These are phyloP conservation scores for Dendrocopos noguchii DNA, from an alignment of 2,113 vertebrate species.

Conservation along the genomic window DNA sequence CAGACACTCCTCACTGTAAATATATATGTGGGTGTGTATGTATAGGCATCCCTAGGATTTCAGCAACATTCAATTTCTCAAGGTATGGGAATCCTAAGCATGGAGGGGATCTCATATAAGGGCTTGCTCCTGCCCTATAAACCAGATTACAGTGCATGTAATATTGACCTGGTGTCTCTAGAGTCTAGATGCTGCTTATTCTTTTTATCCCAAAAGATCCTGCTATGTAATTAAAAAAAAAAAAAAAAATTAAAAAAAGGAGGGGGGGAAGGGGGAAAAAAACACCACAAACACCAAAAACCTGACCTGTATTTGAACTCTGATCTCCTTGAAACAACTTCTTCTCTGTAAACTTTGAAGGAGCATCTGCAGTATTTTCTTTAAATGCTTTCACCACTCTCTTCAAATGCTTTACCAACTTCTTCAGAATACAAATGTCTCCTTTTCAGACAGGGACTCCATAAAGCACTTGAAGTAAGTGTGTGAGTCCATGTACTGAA, in stretches of 20 bases:
- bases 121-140: neutral
- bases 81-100: neutral
- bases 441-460: neutral
- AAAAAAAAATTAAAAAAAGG: neutral
- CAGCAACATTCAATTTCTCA: neutral
- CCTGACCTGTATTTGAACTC: neutral
- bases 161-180: neutral
- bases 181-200: neutral
- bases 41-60: neutral
- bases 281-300: too few species aligned
- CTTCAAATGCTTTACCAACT: neutral
- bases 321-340: neutral
- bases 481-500: neutral
- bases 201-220: neutral
- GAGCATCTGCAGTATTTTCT: neutral
- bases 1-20: neutral
- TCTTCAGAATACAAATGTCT: neutral
- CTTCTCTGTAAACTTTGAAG: neutral
- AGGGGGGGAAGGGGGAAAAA: too few species aligned
- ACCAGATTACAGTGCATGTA: neutral
- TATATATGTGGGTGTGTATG: accelerated
- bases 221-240: neutral
- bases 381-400: neutral
- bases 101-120: neutral
- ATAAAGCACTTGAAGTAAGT: neutral